Evolutionary conservation across 1,140 invertebrate species (phyloP).

Genomic region (Ceratosolen solmsi): DNA sequence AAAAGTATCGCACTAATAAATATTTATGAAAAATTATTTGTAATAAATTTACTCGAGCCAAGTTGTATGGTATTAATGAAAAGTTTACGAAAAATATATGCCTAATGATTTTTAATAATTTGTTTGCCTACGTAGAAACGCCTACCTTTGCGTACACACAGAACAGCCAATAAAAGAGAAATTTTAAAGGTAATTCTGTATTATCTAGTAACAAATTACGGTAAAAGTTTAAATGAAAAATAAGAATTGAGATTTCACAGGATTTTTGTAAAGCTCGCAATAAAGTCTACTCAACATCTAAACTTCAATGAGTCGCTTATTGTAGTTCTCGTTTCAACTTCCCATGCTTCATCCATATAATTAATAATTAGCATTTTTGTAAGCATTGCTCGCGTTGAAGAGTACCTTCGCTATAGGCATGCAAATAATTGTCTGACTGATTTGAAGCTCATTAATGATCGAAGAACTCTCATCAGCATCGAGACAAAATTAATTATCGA

Average conservation of each 20-base stretch:
- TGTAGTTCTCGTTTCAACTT: too few species aligned
- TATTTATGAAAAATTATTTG: slow-evolving; percentile 24
- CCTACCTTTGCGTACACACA: background rate
- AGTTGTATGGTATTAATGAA: background rate
- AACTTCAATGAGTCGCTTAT: too few species aligned
- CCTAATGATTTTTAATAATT: background rate
- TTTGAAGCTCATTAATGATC: too few species aligned
- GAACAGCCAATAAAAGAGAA: slow-evolving; percentile 4
- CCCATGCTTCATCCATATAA: too few species aligned
- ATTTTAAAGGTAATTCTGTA: background rate
- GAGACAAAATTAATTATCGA: too few species aligned
- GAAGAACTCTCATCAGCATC: too few species aligned
- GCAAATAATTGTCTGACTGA: too few species aligned
- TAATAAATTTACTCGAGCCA: background rate
- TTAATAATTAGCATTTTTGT: too few species aligned
- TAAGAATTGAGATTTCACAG: background rate
- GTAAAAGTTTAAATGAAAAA: background rate
- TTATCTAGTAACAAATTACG: too few species aligned
- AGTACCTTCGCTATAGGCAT: too few species aligned
- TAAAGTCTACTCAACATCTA: too few species aligned
- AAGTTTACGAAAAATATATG: background rate
- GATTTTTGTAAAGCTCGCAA: background rate
- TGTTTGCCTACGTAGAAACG: background rate
- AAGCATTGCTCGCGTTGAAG: too few species aligned
- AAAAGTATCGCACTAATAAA: slow-evolving; percentile 20